phyloP scores from a whole-genome alignment of 2,888 invertebrate species.

The Ectemnius continuus region DNA sequence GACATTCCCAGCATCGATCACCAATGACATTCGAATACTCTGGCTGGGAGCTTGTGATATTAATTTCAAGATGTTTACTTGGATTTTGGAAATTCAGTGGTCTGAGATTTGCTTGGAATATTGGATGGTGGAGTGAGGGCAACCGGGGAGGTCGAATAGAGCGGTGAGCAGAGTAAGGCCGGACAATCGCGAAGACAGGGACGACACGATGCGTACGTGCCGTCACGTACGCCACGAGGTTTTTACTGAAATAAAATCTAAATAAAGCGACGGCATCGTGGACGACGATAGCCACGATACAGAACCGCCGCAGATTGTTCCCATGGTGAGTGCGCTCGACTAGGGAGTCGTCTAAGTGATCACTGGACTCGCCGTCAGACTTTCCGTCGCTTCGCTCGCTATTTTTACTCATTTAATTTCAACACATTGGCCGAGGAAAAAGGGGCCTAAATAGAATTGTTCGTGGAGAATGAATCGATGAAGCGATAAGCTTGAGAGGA shows the following conservation, averaged over 20 bases:
- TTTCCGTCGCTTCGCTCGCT: slow-evolving; percentile 27
- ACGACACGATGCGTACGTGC: slow-evolving; percentile 57
- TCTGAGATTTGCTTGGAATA: no score
- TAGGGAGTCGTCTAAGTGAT: slow-evolving; percentile 50
- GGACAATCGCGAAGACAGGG: slow-evolving; percentile 31
- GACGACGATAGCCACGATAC: slow-evolving; percentile 32
- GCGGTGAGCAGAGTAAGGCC: slow-evolving; percentile 24
- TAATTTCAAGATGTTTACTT: no score
- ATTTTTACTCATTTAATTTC: slow-evolving; percentile 10
- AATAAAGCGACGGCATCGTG: slow-evolving; percentile 65
- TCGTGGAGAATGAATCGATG: not conserved
- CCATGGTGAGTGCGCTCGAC: slow-evolving; percentile 50
- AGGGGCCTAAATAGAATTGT: no score
- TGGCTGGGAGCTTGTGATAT: no score
- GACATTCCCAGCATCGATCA: no score
- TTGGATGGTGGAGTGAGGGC: no score
- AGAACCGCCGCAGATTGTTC: slow-evolving; percentile 56
- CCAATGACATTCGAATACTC: no score
- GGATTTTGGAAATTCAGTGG: no score
- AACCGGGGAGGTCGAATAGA: no score
- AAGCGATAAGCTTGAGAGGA: not conserved
- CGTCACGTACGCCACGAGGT: slow-evolving; percentile 69
- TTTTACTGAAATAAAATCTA: slow-evolving; percentile 71
- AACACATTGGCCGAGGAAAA: not conserved
- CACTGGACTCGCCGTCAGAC: slow-evolving; percentile 33